These are phyloP conservation scores for Cyanocitta stelleri DNA, from an alignment of 2,113 vertebrate species.

Conservation along the genomic window DNA sequence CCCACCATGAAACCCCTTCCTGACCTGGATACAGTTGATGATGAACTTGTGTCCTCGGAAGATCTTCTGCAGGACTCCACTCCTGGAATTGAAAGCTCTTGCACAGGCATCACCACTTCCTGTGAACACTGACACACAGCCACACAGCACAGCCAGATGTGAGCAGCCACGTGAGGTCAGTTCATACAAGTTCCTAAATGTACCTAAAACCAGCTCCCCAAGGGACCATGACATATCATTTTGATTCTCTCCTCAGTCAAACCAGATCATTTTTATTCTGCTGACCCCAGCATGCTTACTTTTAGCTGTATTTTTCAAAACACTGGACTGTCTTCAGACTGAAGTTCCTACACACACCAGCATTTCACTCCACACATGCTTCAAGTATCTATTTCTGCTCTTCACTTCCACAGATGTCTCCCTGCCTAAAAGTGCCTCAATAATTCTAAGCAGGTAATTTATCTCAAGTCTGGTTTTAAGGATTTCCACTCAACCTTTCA, in stretches of 20 bases:
- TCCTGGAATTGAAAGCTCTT: constrained; percentile 76
- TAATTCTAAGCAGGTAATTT: background rate
- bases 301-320: background rate
- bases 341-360: background rate
- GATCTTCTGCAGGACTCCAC: constrained; percentile 73
- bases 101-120: constrained; percentile 80
- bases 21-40: constrained; percentile 83
- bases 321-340: background rate
- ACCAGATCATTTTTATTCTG: background rate
- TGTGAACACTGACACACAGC: constrained; percentile 74
- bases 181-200: rapidly evolving
- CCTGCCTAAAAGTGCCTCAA: background rate
- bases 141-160: background rate
- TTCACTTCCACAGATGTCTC: background rate
- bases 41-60: constrained; percentile 79
- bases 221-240: rapidly evolving
- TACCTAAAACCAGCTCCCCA: background rate
- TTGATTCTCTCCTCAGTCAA: background rate
- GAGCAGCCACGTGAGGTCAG: background rate
- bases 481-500: background rate
- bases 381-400: background rate
- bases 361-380: background rate
- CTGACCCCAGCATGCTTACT: background rate
- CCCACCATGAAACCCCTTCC: background rate
- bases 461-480: background rate